Conservation (phyloP, 2,113 vertebrate species). For the Poeciliopsis prolifica region DNA sequence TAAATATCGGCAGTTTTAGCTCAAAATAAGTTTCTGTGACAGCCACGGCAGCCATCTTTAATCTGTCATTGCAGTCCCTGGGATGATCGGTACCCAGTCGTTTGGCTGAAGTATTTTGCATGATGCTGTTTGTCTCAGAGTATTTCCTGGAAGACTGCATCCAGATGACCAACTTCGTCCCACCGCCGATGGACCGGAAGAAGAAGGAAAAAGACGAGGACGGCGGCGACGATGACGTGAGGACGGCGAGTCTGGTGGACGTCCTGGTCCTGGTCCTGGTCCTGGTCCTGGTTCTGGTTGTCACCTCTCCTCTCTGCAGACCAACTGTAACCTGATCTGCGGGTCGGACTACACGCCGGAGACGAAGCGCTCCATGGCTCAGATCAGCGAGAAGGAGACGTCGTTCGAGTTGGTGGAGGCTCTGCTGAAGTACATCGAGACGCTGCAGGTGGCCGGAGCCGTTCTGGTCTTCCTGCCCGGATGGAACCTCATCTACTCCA, state of each 20-base stretch:
- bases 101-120: too few relatives aligned
- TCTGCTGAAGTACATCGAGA: constrained; percentile 91
- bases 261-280: neutral
- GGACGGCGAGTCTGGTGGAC: neutral
- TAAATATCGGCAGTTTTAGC: too few relatives aligned
- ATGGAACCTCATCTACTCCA: constrained; percentile 96
- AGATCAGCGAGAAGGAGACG: constrained; percentile 92
- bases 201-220: constrained; percentile 96
- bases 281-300: neutral
- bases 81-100: too few relatives aligned
- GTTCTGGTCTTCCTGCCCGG: constrained; percentile 94
- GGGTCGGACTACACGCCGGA: constrained; percentile 86
- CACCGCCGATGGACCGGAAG: constrained; percentile 91
- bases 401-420: constrained; percentile 96
- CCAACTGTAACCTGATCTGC: constrained; percentile 92
- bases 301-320: constrained; percentile 65
- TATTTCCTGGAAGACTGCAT: constrained; percentile 97
- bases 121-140: constrained; percentile 73
- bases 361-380: constrained; percentile 89
- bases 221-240: constrained; percentile 89
- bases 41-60: too few relatives aligned
- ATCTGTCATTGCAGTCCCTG: too few relatives aligned
- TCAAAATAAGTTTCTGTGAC: too few relatives aligned
- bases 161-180: constrained; percentile 94
- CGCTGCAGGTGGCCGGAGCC: constrained; percentile 87